Evolutionary conservation across 92 coral and sea anemone species (phyloP), one percentile per base, ranked within the genome.

Genomic region (Parazoanthus swiftii): DNA sequence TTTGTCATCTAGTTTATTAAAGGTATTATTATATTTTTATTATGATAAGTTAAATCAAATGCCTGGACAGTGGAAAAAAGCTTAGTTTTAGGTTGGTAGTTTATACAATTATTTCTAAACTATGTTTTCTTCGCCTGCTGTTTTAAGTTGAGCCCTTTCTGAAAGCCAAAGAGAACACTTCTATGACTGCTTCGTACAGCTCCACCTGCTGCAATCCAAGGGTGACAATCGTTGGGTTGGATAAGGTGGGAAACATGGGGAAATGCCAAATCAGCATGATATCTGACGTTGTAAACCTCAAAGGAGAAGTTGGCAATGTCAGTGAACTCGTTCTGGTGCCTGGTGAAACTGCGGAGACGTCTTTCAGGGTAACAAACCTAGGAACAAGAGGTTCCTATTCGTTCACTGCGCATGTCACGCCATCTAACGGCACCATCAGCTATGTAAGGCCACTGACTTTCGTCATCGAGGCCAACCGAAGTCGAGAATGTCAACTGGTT

Each of bases 231-330:
- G 70, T 85, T 13, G 91, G 86, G 0, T 56, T 89, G 14, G 91
- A 89, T 44, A 82, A 70, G 59, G 91, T 85, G n/a, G 91, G 91
- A n/a, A 89, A 89, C 56, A 85, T 79, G 85, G 89, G 91, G 33
- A 85, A 66, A 51, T 89, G 91, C 29, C 77, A 77, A 15, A 72
- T 89, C 80, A 85, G 76, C 80, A 72, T 89, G 7, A 85, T 85
- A 16, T 81, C 88, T 1, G 91, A 89, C 65, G 83, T 89, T 79
- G 75, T 89, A 58, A 51, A 81, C 23, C 85, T 81, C 51, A 81
- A 36, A 18, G 85, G 85, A 2, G 73, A 81, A 81, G 33, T 38
- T 59, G 11, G 21, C 7, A 81, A 81, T 81, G 85, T 59, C 16
- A 81, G 73, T 74, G 85, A 81, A 81, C 33, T 81, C 6, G 85